Conservation (phyloP, 2,113 vertebrate species). For the Rhinoptilus africanus region DNA sequence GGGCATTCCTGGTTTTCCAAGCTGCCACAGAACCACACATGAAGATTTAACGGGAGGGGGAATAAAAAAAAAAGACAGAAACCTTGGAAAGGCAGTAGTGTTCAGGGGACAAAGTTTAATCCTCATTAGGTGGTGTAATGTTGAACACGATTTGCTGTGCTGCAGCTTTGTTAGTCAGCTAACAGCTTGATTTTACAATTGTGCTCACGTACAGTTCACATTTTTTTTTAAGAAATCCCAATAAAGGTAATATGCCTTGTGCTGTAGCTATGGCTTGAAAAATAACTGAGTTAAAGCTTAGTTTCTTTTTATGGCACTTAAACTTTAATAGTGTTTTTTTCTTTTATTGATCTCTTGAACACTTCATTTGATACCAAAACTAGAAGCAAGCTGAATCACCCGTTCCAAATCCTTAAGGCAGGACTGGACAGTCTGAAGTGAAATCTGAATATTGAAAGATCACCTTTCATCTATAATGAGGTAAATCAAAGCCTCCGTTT, state of each 20-base stretch:
- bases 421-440: neutral
- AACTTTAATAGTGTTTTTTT: neutral
- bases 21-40: neutral
- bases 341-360: constrained; percentile 14
- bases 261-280: neutral
- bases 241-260: neutral
- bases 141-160: neutral
- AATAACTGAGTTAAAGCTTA: constrained; percentile 3
- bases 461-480: neutral
- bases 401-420: neutral
- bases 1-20: neutral
- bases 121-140: neutral
- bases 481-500: neutral
- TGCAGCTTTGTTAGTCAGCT: neutral
- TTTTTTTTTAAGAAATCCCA: constrained; percentile 40
- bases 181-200: constrained; percentile 28
- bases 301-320: constrained; percentile 5
- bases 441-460: neutral
- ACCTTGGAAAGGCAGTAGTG: neutral
- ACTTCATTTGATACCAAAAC: neutral
- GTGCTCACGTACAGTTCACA: neutral
- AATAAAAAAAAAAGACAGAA: neutral
- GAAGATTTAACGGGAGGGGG: neutral
- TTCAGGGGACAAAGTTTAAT: constrained; percentile 17
- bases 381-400: neutral